Evolutionary conservation across 2,113 vertebrate genomes (phyloP), one percentile per base, ranked within the genome.

Genomic region (Eptesicus fuscus): DNA sequence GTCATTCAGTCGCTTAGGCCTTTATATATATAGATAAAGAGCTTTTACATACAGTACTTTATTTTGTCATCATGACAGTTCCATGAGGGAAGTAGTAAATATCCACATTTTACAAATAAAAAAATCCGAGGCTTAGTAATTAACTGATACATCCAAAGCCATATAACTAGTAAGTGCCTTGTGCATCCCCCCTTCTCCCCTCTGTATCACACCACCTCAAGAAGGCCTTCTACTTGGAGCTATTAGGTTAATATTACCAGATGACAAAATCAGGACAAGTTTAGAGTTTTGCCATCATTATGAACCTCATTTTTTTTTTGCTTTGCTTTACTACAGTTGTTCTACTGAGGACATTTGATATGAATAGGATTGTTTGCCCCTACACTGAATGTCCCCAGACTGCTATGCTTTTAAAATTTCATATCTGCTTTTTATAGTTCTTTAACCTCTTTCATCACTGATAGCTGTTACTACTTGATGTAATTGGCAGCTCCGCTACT

Each of bases 391-490:
- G 69, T 94, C 53, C 77, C 59, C 40, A 87, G 80, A 95, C 59
- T 71, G 51, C 61, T 88, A 25, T 84, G 70, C 77, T 95, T 95
- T 95, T 91, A 73, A 89, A 80, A 40, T 96, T 93, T 92, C 53
- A 71, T 94, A 88, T 88, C 83, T 91, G 74, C 63, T 95, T 89
- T 92, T 93, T 93, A 90, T 96, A 89, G 56, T 93, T 92, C 49
- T 93, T 95, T 90, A 92, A 95, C 93, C 88, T 95, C 80, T 84
- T 93, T 51, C 67, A 74, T 95, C 93, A 44, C 78, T 94, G 47
- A 94, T 82, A 96, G 82, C 71, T 94, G 83, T 95, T 96, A 95
- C 51, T 92, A 88, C 71, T 95, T 97, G 90, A 93, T 96, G 40
- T 88, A 59, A 88, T 90, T 95, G 59, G 35, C 76, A 95, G 69